Conservation (phyloP, 2,888 invertebrate species). For the Acrobasis consociella region DNA sequence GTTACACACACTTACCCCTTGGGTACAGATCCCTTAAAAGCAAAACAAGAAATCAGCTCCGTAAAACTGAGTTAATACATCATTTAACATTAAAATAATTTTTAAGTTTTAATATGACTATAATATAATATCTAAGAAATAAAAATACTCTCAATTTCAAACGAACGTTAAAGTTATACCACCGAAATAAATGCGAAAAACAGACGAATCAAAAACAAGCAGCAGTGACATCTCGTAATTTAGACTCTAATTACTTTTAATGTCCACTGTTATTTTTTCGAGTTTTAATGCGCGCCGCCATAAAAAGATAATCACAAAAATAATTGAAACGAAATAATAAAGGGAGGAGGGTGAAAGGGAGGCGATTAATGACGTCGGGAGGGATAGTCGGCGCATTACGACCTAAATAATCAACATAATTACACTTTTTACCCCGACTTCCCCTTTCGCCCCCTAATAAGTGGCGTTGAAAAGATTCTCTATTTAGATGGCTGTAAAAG, state of each 20-base stretch:
- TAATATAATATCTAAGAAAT: too few species aligned
- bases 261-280: constrained; percentile 78
- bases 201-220: constrained; percentile 45
- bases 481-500: constrained; percentile 57
- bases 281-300: constrained; percentile 79
- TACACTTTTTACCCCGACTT: constrained; percentile 78
- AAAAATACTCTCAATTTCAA: not conserved
- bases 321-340: constrained; percentile 83
- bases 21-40: too few species aligned
- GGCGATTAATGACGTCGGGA: constrained; percentile 73
- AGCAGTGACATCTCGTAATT: constrained; percentile 75
- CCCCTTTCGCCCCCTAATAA: constrained; percentile 69
- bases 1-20: too few species aligned
- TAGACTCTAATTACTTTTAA: constrained; percentile 79
- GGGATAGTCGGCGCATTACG: constrained; percentile 79
- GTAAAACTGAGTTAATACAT: too few species aligned
- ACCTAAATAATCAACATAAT: constrained; percentile 83
- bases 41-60: too few species aligned
- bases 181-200: constrained; percentile 1
- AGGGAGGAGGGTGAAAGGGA: constrained; percentile 58
- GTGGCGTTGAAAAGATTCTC: constrained; percentile 67
- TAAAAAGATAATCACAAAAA: constrained; percentile 83
- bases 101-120: too few species aligned
- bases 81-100: too few species aligned
- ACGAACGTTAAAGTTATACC: not conserved